phyloP scores from a whole-genome alignment of 2,888 invertebrate species.

The Eristalis tenax region DNA sequence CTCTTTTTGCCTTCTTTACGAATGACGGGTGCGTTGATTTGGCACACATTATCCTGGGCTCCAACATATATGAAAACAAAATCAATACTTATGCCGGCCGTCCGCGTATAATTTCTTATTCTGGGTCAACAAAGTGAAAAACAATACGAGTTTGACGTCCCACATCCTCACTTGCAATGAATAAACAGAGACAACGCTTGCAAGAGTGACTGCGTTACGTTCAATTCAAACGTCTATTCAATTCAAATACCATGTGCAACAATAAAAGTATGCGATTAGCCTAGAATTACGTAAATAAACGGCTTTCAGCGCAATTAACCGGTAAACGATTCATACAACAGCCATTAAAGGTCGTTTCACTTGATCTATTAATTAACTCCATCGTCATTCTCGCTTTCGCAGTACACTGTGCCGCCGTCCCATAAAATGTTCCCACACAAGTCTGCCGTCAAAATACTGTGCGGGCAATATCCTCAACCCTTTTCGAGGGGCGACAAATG shows the following conservation, averaged over 20 bases:
- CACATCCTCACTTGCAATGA: background rate
- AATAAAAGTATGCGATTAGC: constrained; percentile 27
- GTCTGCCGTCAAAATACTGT: background rate
- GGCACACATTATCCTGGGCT: background rate
- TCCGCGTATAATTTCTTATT: background rate
- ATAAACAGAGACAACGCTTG: background rate
- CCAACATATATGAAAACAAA: background rate
- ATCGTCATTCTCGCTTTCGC: background rate
- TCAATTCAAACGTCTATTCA: background rate
- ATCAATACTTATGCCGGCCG: background rate
- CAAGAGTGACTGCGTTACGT: background rate
- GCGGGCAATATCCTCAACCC: constrained; percentile 17
- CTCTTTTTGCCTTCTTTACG: too few relatives aligned
- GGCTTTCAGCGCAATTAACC: constrained; percentile 21
- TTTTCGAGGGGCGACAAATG: constrained; percentile 13
- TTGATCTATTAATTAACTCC: constrained; percentile 63
- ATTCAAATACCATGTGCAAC: constrained; percentile 2
- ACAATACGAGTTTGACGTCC: background rate
- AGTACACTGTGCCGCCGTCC: background rate
- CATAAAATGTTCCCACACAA: constrained; percentile 43
- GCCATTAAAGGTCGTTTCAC: constrained; percentile 60
- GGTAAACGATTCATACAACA: constrained; percentile 53
- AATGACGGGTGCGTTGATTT: background rate
- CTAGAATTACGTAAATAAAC: constrained; percentile 13
- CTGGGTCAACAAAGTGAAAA: background rate